These are phyloP conservation scores for Agrochola macilenta DNA, from an alignment of 2,888 invertebrate genomes.

Conservation along the genomic window DNA sequence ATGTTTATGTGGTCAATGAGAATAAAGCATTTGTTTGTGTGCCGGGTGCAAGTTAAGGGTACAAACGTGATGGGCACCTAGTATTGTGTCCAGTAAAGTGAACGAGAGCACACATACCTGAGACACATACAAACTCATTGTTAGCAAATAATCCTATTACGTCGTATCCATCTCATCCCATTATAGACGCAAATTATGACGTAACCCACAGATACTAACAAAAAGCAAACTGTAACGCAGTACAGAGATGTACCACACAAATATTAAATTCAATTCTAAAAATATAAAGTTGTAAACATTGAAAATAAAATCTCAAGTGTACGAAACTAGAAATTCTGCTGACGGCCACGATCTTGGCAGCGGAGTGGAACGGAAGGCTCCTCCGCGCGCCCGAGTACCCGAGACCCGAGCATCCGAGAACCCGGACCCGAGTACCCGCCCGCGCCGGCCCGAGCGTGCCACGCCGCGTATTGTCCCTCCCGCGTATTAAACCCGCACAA, in stretches of 20 bases:
- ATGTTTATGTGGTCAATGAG: not conserved
- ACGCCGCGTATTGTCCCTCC: conserved; percentile 56
- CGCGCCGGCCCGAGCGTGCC: conserved; percentile 33
- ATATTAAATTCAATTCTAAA: conserved; percentile 65
- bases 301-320: conserved; percentile 67
- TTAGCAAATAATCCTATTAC: not conserved
- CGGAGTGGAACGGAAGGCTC: conserved; percentile 52
- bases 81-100: not conserved
- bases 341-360: conserved; percentile 61
- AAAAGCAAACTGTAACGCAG: conserved; percentile 32
- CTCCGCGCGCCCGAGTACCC: conserved; percentile 29
- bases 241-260: conserved; percentile 38
- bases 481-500: conserved; percentile 68
- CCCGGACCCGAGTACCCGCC: conserved; percentile 26
- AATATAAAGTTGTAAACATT: conserved; percentile 67
- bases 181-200: not conserved
- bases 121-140: not conserved
- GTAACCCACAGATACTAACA: not conserved
- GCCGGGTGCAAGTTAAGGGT: not conserved
- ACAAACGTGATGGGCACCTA: no score
- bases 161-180: not conserved
- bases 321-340: conserved; percentile 60
- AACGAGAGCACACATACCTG: not conserved
- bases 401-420: conserved; percentile 12
- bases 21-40: not conserved